phyloP scores from a whole-genome alignment of 2,113 vertebrate genomes.

The Drymodes brunneopygia region DNA sequence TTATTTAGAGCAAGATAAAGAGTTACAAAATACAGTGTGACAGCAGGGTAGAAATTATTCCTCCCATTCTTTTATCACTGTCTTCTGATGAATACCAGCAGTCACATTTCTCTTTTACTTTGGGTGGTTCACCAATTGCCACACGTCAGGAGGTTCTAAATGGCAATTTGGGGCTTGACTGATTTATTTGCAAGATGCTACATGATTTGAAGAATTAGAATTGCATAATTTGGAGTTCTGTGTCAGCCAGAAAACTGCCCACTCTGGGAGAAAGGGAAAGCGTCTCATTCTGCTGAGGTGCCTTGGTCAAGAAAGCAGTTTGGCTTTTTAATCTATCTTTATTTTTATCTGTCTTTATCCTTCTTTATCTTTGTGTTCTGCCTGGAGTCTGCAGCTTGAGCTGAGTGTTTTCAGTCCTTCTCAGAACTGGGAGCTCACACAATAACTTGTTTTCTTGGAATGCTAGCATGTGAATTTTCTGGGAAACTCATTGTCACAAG shows the following conservation, averaged over 20 bases:
- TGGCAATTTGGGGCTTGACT: neutral
- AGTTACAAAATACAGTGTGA: neutral
- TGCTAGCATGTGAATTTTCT: neutral
- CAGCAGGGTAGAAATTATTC: neutral
- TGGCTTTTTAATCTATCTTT: neutral
- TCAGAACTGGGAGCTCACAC: neutral
- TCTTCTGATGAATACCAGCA: neutral
- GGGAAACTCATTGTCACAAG: neutral
- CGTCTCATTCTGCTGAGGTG: neutral
- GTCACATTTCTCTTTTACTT: neutral
- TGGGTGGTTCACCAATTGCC: neutral
- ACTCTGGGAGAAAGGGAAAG: neutral
- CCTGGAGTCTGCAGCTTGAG: neutral
- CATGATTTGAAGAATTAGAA: neutral
- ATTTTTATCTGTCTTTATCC: neutral
- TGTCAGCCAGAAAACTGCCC: neutral
- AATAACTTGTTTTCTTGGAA: neutral
- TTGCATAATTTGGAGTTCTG: neutral
- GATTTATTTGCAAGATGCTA: constrained; percentile 19
- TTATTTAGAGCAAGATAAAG: neutral
- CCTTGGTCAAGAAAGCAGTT: neutral
- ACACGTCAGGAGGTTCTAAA: neutral
- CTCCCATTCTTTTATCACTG: neutral
- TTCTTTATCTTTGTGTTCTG: neutral
- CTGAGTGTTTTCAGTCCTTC: neutral